phyloP scores from a whole-genome alignment of 2,888 invertebrate species.

The Drosophila histrio region DNA sequence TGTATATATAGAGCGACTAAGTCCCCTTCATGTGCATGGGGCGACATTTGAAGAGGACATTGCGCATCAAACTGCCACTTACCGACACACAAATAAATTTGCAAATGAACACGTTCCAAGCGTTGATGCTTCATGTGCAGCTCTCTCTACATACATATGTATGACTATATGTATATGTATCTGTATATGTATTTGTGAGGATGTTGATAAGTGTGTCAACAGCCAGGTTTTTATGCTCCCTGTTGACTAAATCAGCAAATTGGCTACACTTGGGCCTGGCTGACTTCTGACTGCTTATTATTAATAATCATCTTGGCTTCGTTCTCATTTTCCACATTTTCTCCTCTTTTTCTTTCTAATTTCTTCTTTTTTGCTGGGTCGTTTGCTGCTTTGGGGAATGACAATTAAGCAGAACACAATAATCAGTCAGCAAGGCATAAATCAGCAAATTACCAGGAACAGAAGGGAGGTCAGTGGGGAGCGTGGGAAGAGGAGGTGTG shows the following conservation, averaged over 20 bases:
- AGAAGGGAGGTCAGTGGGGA: background rate
- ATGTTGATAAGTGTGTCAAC: conserved; percentile 79
- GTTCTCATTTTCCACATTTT: conserved; percentile 1
- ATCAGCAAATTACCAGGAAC: conserved; percentile 66
- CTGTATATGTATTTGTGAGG: conserved; percentile 30
- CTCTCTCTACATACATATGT: background rate
- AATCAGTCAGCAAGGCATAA: conserved; percentile 71
- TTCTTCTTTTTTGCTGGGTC: conserved; percentile 27
- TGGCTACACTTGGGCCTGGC: conserved; percentile 65
- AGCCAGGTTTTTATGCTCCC: conserved; percentile 58
- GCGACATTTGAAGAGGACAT: conserved; percentile 73
- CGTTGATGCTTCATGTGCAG: conserved; percentile 49
- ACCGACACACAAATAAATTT: conserved; percentile 79
- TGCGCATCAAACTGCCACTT: conserved; percentile 78
- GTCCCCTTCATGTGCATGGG: conserved; percentile 48
- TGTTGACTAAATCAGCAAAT: conserved; percentile 73
- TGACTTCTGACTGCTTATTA: conserved; percentile 42
- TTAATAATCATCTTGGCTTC: conserved; percentile 32
- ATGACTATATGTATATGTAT: conserved; percentile 10
- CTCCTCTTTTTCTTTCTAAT: background rate
- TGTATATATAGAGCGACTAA: conserved; percentile 11
- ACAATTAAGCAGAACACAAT: conserved; percentile 69
- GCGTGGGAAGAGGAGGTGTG: background rate
- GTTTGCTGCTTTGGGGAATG: conserved; percentile 59
- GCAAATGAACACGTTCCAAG: conserved; percentile 80